phyloP scores from a whole-genome alignment of 1,140 invertebrate species.

The Andrena cerasifolii region DNA sequence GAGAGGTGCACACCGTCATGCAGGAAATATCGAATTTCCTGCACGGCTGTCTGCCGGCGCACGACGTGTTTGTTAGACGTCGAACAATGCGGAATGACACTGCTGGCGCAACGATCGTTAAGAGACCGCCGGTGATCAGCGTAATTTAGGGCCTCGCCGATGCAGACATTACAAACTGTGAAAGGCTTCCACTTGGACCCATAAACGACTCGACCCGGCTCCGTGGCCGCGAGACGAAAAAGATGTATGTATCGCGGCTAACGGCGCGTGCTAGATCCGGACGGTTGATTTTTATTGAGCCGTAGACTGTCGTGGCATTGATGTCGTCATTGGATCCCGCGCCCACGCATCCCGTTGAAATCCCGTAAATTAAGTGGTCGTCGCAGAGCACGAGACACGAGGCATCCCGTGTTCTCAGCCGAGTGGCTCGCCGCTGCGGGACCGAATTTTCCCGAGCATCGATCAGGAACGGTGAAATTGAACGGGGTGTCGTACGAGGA shows the following conservation, averaged over 20 bases:
- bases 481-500: conserved; percentile 1
- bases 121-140: conserved; percentile 48
- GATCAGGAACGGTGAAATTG: not conserved
- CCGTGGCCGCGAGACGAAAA: conserved; percentile 5
- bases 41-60: conserved; percentile 41
- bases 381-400: not conserved
- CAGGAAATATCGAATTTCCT: conserved; percentile 68
- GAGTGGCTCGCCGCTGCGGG: not conserved
- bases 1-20: conserved; percentile 33
- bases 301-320: not conserved
- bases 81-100: conserved; percentile 65
- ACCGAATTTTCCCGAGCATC: not conserved
- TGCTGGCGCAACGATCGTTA: conserved; percentile 55
- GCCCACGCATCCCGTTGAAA: conserved; percentile 14
- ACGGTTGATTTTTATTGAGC: conserved; percentile 15
- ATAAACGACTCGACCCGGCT: conserved; percentile 22
- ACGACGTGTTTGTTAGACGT: conserved; percentile 45
- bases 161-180: conserved; percentile 52
- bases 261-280: conserved; percentile 22
- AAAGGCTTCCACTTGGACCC: conserved; percentile 53
- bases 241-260: conserved; percentile 45
- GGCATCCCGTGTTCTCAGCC: not conserved
- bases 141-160: conserved; percentile 54
- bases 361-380: conserved; percentile 33
- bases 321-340: conserved; percentile 47